Conservation (phyloP, 2,797 vertebrate genomes). For the Enteromius radiatus region DNA sequence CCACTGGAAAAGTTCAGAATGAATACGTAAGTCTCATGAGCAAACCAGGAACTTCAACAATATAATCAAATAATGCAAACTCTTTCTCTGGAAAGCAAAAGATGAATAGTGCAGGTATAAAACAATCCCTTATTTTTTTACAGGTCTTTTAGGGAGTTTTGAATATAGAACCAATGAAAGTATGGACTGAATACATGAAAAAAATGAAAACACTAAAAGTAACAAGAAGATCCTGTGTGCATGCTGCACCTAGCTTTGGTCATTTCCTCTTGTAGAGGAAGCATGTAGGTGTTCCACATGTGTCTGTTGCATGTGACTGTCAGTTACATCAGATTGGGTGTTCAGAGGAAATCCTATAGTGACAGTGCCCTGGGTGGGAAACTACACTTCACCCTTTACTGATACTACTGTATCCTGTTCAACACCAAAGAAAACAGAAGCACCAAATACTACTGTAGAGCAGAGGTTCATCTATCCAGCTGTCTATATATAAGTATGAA, state of each 20-base stretch:
- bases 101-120: not conserved
- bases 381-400: conserved; percentile 42
- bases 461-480: not conserved
- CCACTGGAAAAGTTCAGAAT: conserved; percentile 28
- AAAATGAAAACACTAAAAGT: not conserved
- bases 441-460: not conserved
- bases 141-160: not conserved
- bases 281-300: conserved; percentile 6
- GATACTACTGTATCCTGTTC: conserved; percentile 50
- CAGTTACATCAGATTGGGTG: conserved; percentile 44
- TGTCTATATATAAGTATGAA: not conserved
- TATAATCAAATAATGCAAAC: not conserved
- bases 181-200: not conserved
- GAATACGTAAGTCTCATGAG: conserved; percentile 22
- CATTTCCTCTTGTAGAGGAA: conserved; percentile 50
- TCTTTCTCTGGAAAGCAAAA: not conserved
- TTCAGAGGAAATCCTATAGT: conserved; percentile 51
- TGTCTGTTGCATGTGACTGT: conserved; percentile 39
- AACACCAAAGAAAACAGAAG: conserved; percentile 24
- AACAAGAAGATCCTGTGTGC: not conserved
- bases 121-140: not conserved
- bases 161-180: not conserved
- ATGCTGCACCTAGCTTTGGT: conserved; percentile 2
- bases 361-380: conserved; percentile 44
- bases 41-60: conserved; percentile 18